Conservation (phyloP, 1,140 invertebrate species). For the Drosophila kepulauana region DNA sequence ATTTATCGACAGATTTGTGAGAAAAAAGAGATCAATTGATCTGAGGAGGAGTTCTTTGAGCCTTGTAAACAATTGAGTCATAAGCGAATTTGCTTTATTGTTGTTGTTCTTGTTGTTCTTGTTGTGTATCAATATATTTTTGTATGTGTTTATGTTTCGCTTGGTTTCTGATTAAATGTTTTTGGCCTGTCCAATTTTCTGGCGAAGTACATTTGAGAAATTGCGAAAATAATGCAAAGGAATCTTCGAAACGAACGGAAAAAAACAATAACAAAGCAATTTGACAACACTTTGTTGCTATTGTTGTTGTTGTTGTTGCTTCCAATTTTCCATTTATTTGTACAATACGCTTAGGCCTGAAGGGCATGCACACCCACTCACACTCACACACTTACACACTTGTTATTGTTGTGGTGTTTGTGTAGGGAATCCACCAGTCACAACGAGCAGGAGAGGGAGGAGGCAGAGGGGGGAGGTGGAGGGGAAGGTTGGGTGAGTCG, state of each 20-base stretch:
- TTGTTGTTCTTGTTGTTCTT: not conserved
- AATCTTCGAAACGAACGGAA: not conserved
- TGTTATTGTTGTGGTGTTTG: conserved; percentile 34
- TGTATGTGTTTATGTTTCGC: conserved; percentile 18
- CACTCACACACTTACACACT: conserved; percentile 3
- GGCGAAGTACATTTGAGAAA: conserved; percentile 49
- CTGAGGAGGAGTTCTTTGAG: not conserved
- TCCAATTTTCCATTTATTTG: conserved; percentile 27
- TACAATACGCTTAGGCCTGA: conserved; percentile 33
- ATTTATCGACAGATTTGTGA: conserved; percentile 4
- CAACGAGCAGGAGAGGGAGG: not conserved
- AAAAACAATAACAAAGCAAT: conserved; percentile 39
- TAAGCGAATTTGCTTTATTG: conserved; percentile 20
- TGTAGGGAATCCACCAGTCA: conserved; percentile 65
- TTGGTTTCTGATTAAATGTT: conserved; percentile 41
- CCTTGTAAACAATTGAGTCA: conserved; percentile 50
- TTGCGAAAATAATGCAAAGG: conserved; percentile 26
- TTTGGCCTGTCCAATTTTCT: conserved; percentile 39
- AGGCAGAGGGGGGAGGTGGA: too few species aligned
- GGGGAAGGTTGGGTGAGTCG: conserved; percentile 22
- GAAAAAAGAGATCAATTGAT: not conserved
- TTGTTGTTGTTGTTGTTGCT: conserved; percentile 18
- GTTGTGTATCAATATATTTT: conserved; percentile 24
- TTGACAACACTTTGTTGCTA: conserved; percentile 32
- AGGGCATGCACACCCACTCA: conserved; percentile 31